phyloP scores from a whole-genome alignment of 2,888 invertebrate genomes.

The Papilio gigon region DNA sequence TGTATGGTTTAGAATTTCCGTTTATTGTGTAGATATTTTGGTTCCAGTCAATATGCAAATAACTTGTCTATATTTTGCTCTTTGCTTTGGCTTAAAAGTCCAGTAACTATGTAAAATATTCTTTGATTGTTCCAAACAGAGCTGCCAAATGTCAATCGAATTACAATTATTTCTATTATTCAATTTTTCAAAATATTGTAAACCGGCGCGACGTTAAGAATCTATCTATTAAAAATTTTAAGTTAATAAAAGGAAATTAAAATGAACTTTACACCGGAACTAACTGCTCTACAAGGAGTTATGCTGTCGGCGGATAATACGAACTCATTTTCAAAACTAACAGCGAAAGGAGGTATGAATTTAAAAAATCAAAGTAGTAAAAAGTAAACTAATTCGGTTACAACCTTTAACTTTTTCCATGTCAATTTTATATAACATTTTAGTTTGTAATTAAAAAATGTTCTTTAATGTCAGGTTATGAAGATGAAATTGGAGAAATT shows the following conservation, averaged over 20 bases:
- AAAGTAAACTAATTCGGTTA: too few species aligned
- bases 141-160: background rate
- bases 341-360: constrained; percentile 67
- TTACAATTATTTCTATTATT: background rate
- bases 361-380: background rate
- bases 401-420: too few species aligned
- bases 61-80: too few species aligned
- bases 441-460: too few species aligned
- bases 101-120: background rate
- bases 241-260: constrained; percentile 7
- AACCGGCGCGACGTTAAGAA: background rate
- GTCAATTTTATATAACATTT: too few species aligned
- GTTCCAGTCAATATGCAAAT: too few species aligned
- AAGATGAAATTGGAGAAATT: constrained; percentile 63
- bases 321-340: constrained; percentile 61
- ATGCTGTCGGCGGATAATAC: constrained; percentile 67
- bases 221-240: background rate
- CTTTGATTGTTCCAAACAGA: background rate
- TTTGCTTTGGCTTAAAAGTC: too few species aligned
- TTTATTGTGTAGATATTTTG: too few species aligned
- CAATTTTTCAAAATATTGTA: background rate
- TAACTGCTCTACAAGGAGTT: constrained; percentile 70
- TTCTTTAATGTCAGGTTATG: constrained; percentile 64
- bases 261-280: constrained; percentile 69
- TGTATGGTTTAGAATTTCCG: too few species aligned